These are phyloP conservation scores for Temnothorax longispinosus DNA, from an alignment of 1,140 invertebrate genomes.

Conservation along the genomic window DNA sequence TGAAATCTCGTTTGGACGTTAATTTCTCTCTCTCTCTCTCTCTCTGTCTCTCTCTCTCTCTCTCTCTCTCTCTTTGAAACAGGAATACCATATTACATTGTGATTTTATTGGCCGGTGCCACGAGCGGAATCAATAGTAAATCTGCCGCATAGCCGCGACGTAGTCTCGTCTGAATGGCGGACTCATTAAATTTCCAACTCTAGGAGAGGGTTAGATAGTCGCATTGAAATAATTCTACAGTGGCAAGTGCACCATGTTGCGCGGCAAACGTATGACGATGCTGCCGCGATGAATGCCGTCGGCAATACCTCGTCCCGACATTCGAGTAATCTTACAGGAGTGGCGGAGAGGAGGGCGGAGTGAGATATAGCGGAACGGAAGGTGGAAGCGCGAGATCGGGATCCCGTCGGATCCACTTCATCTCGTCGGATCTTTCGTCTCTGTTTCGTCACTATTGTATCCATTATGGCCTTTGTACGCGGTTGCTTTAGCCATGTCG, in stretches of 20 bases:
- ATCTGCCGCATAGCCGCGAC: conserved; percentile 33
- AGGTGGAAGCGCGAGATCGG: conserved; percentile 63
- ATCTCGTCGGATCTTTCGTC: not conserved
- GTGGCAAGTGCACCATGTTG: conserved; percentile 41
- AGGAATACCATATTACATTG: conserved; percentile 34
- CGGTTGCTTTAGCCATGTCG: conserved; percentile 19
- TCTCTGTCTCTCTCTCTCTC: not conserved
- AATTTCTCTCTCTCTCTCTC: not conserved
- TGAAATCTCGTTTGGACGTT: not conserved
- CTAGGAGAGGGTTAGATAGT: conserved; percentile 66
- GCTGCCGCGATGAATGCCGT: conserved; percentile 8
- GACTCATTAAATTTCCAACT: conserved; percentile 82
- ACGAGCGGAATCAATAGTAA: conserved; percentile 58
- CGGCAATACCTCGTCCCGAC: not conserved
- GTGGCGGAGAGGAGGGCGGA: too few relatives aligned
- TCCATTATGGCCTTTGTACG: conserved; percentile 44
- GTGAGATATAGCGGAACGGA: not conserved
- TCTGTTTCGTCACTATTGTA: conserved; percentile 51
- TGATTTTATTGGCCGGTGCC: not conserved
- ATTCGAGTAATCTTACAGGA: conserved; percentile 42
- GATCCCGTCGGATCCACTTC: conserved; percentile 66
- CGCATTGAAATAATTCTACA: conserved; percentile 81
- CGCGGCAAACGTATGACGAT: conserved; percentile 36
- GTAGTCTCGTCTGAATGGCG: conserved; percentile 68
- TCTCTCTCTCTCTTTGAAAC: not conserved